Evolutionary conservation across 2,888 invertebrate genomes (phyloP).

Genomic region (Ctenicera cuprea): DNA sequence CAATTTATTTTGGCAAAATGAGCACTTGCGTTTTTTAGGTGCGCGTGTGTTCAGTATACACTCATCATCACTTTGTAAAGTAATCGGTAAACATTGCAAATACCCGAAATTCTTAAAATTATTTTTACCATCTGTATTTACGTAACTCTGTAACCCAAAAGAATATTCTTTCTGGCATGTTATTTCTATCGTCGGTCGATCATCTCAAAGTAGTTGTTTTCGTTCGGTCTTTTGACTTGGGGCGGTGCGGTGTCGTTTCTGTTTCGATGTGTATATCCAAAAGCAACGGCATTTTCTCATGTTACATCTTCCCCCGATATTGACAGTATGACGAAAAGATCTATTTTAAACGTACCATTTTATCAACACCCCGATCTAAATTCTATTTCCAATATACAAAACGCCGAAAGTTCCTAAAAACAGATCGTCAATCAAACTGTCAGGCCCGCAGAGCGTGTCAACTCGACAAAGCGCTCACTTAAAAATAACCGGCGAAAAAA

Average conservation of each 20-base stretch:
- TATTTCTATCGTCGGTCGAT: neutral
- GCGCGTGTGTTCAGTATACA: no score
- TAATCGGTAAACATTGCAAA: no score
- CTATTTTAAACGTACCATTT: conserved; percentile 51
- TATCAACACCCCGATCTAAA: conserved; percentile 58
- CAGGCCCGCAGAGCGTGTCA: conserved; percentile 57
- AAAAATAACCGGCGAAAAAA: conserved; percentile 52
- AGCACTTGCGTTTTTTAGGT: no score
- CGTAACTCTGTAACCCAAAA: no score
- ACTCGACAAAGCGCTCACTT: conserved; percentile 51
- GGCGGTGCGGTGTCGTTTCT: neutral
- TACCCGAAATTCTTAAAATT: no score
- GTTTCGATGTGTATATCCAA: conserved; percentile 1
- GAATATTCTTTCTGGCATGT: no score
- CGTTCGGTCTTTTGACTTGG: neutral
- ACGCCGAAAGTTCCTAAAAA: conserved; percentile 58
- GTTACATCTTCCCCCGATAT: conserved; percentile 34
- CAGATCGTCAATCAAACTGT: conserved; percentile 62
- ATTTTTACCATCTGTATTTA: no score
- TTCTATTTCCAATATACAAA: conserved; percentile 58
- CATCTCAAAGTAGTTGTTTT: conserved; percentile 6
- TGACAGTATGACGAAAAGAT: conserved; percentile 51
- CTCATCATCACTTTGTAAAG: no score
- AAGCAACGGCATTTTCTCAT: conserved; percentile 11
- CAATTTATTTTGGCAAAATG: no score